phyloP scores from a whole-genome alignment of 2,888 invertebrate genomes.

The Xestia ashworthii region DNA sequence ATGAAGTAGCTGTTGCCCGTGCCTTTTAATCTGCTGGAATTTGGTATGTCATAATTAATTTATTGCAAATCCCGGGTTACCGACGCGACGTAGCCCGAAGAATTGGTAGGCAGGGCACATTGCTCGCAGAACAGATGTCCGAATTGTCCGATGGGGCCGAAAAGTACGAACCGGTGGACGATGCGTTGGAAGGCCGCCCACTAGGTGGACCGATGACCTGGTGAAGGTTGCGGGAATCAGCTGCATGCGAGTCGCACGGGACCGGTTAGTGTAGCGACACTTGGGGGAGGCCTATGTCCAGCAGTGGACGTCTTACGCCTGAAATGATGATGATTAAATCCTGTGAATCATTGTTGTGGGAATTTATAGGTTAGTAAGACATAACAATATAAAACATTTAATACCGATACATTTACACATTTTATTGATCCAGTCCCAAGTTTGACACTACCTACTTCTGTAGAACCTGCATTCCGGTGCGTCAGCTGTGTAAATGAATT shows the following conservation, averaged over 20 bases:
- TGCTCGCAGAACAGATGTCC: too few species aligned
- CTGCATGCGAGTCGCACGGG: too few species aligned
- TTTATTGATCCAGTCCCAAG: slow-evolving; percentile 7
- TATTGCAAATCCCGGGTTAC: not conserved
- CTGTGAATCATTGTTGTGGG: not conserved
- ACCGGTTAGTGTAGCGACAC: too few species aligned
- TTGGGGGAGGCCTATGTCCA: too few species aligned
- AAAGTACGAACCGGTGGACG: too few species aligned
- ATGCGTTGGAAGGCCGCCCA: too few species aligned
- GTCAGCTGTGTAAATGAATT: slow-evolving; percentile 20
- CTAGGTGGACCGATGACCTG: too few species aligned
- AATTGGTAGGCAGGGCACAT: too few species aligned
- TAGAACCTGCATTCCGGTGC: not conserved
- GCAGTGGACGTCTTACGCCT: too few species aligned
- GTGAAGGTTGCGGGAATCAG: too few species aligned
- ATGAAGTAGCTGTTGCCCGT: not conserved
- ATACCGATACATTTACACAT: not conserved
- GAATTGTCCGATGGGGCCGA: too few species aligned
- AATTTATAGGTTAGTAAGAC: not conserved
- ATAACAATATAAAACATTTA: not conserved
- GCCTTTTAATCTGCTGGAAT: not conserved
- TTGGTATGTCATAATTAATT: not conserved
- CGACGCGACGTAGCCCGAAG: too few species aligned
- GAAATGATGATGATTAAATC: not conserved
- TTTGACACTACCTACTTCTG: slow-evolving; percentile 29